phyloP scores from a whole-genome alignment of 2,797 vertebrate genomes.

The Anguilla anguilla region DNA sequence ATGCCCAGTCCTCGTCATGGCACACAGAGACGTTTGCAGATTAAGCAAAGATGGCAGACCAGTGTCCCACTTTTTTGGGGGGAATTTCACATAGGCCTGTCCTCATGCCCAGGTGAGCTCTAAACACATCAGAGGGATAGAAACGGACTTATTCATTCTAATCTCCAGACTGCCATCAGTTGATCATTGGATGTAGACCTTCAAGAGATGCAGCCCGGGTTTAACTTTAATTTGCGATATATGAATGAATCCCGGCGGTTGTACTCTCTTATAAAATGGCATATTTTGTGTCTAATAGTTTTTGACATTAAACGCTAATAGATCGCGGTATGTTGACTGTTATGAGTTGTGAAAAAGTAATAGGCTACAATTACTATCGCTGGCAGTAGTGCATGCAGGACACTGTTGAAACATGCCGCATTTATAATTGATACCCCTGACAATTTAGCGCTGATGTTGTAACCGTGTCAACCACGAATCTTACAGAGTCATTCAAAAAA shows the following conservation, averaged over 20 bases:
- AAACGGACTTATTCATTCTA: slow-evolving; percentile 25
- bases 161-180: too few species aligned
- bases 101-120: slow-evolving; percentile 48
- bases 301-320: too few species aligned
- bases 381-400: too few species aligned
- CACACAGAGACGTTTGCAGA: slow-evolving; percentile 52
- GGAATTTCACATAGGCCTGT: slow-evolving; percentile 52
- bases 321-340: too few species aligned
- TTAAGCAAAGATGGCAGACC: slow-evolving; percentile 49
- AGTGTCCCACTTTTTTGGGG: slow-evolving; percentile 46
- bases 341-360: too few species aligned
- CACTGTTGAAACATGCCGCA: neutral
- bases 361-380: too few species aligned
- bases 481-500: neutral
- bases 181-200: neutral
- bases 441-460: neutral
- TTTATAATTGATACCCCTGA: neutral
- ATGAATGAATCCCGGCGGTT: neutral
- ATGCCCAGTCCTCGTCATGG: slow-evolving; percentile 55
- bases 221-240: neutral
- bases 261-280: neutral
- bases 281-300: neutral
- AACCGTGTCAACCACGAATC: neutral
- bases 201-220: neutral
- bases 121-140: neutral